A percentile compares a stretch with the other conserved stretches of the same genome.
Conservation (phyloP, 2,888 invertebrate genomes). For the Tiphia femorata region DNA sequence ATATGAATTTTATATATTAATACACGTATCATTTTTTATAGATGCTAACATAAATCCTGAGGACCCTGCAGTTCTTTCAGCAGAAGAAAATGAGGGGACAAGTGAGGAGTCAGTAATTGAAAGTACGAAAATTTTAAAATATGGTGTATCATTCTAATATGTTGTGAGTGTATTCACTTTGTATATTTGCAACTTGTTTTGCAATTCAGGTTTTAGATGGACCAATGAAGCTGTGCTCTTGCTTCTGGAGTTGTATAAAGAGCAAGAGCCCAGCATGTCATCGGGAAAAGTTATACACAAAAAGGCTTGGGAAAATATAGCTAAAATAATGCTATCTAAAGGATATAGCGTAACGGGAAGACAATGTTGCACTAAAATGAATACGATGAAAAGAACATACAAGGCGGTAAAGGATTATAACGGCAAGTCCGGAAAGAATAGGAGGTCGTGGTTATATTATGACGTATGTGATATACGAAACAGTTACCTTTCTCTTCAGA, state of each 20-base stretch:
- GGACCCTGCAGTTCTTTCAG: no score
- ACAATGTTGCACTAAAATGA: not conserved
- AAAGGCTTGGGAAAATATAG: not conserved
- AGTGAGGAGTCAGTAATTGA: no score
- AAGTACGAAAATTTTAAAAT: no score
- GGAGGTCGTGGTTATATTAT: no score
- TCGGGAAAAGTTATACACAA: constrained; percentile 1
- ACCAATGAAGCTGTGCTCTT: not conserved
- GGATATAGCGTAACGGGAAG: not conserved
- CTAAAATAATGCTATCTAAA: not conserved
- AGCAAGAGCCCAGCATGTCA: not conserved
- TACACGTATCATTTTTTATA: no score
- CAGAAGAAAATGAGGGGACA: no score
- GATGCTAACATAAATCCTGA: no score
- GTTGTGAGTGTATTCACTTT: constrained; percentile 5
- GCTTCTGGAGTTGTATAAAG: not conserved
- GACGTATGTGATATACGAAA: no score
- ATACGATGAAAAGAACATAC: constrained; percentile 2
- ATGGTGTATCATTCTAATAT: no score
- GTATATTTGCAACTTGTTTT: not conserved
- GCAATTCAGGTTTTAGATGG: no score
- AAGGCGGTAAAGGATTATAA: not conserved
- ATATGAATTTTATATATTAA: no score
- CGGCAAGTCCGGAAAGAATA: not conserved
- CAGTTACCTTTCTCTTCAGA: no score